Evolutionary conservation across 2,888 invertebrate species (phyloP), one percentile per base, ranked within the genome.

Genomic region (Crocallis elinguaria): DNA sequence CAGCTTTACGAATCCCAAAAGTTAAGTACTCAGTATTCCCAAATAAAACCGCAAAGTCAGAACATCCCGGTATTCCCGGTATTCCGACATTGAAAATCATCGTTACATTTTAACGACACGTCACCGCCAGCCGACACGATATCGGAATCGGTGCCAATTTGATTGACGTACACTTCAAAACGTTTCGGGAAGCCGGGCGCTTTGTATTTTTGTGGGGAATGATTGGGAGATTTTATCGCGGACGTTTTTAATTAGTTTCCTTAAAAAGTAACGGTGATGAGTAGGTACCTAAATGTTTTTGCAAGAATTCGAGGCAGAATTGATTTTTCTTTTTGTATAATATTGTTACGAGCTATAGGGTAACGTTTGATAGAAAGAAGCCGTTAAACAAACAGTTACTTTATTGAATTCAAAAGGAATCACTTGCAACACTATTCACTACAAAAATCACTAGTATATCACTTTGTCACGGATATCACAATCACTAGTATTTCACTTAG

Each of bases 71-170:
- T n/a, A n/a, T n/a, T n/a, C n/a, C n/a, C n/a, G n/a, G n/a, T n/a
- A n/a, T n/a, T n/a, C n/a, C 14, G 42, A 39, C 50, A 44, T 23
- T 14, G 29, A 27, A 19, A 44, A 35, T 21, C 32, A 13, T 48
- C 42, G 49, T 49, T 38, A 57, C 49, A 49, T 49, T 52, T 51
- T 49, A 52, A 49, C 52, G 46, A 49, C 46, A 42, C 29, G 36
- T 42, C 52, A 38, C 14, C 21, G 32, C 12, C 52, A 42, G 25
- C 13, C 19, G 32, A 17, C 30, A 23, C 42, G 30, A 14, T 36
- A 46, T 16, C 39, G 35, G 46, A 30, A 25, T 48, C 14, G 27
- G 53, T 36, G 43, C 23, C 42, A 33, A 33, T 54, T 48, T 48
- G 53, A 48, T 49, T 54, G 53, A 49, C 48, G 32, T 11, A 16